These are phyloP conservation scores for Dermolepida albohirtum DNA, from an alignment of 2,888 invertebrate species.

Conservation along the genomic window DNA sequence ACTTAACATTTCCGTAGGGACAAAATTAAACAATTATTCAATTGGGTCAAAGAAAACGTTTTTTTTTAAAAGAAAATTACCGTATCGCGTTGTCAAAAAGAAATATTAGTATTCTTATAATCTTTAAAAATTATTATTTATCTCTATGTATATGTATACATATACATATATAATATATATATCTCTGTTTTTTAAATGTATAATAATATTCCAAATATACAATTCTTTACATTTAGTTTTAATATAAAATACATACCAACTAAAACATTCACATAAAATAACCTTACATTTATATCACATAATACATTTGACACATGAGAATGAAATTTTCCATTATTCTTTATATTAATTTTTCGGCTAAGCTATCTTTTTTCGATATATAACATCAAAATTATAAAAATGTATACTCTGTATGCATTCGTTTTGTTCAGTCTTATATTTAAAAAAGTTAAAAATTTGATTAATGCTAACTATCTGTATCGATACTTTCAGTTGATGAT, in stretches of 20 bases:
- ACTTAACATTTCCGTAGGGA: slow-evolving; percentile 37
- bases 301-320: slow-evolving; percentile 63
- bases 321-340: slow-evolving; percentile 45
- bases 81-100: not conserved
- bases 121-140: slow-evolving; percentile 34
- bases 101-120: slow-evolving; percentile 26
- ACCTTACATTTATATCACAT: slow-evolving; percentile 58
- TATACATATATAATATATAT: slow-evolving; percentile 33
- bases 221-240: slow-evolving; percentile 39
- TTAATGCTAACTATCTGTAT: slow-evolving; percentile 44
- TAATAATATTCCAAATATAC: slow-evolving; percentile 41
- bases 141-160: slow-evolving; percentile 14
- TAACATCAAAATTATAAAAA: slow-evolving; percentile 56
- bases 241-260: slow-evolving; percentile 44
- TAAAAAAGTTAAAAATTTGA: slow-evolving; percentile 42
- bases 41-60: slow-evolving; percentile 37
- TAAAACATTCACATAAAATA: slow-evolving; percentile 42
- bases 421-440: slow-evolving; percentile 56
- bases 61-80: slow-evolving; percentile 2
- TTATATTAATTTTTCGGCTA: slow-evolving; percentile 28
- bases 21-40: slow-evolving; percentile 30
- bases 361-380: slow-evolving; percentile 39
- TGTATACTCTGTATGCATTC: slow-evolving; percentile 56
- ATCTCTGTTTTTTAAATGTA: slow-evolving; percentile 22
- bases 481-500: slow-evolving; percentile 41